These are phyloP conservation scores for Hippocampus comes DNA, from an alignment of 2,113 vertebrate genomes.

Conservation along the genomic window DNA sequence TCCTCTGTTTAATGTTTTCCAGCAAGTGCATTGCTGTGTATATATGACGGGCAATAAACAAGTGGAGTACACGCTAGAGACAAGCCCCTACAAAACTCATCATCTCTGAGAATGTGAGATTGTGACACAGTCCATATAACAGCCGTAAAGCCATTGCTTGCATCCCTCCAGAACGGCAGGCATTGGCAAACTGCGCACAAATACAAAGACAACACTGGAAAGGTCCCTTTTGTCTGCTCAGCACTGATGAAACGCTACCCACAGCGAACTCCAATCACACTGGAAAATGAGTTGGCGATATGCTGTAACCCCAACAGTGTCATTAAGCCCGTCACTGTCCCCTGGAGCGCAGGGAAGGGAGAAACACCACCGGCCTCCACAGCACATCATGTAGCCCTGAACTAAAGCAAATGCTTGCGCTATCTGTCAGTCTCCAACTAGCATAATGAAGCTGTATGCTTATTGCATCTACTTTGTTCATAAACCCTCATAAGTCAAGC, in stretches of 20 bases:
- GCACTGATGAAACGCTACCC: slow-evolving; percentile 70
- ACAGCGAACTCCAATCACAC: slow-evolving; percentile 71
- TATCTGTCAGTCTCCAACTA: slow-evolving; percentile 31
- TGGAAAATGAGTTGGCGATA: slow-evolving; percentile 65
- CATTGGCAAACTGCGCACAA: slow-evolving; percentile 35
- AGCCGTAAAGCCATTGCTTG: slow-evolving; percentile 44
- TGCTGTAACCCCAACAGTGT: slow-evolving; percentile 58
- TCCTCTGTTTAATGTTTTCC: slow-evolving; percentile 27
- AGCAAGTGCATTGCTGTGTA: slow-evolving; percentile 13
- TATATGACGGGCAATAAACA: slow-evolving; percentile 47
- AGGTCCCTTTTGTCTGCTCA: slow-evolving; percentile 68
- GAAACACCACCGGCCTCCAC: slow-evolving; percentile 36
- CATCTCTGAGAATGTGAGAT: slow-evolving; percentile 46
- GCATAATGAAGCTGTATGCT: slow-evolving; percentile 59
- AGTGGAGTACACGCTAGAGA: slow-evolving; percentile 50
- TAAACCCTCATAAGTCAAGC: slow-evolving; percentile 52
- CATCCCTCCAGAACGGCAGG: slow-evolving; percentile 40
- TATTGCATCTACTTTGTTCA: slow-evolving; percentile 44
- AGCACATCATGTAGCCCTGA: slow-evolving; percentile 26
- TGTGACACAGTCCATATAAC: slow-evolving; percentile 47
- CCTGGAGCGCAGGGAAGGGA: slow-evolving; percentile 38
- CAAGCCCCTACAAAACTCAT: slow-evolving; percentile 46
- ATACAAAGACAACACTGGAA: slow-evolving; percentile 53
- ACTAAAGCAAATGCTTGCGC: slow-evolving; percentile 42
- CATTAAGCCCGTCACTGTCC: slow-evolving; percentile 67